A percentile compares a stretch with the other conserved stretches of the same genome.
Conservation (phyloP, 2,113 vertebrate species). For the Procavia capensis region DNA sequence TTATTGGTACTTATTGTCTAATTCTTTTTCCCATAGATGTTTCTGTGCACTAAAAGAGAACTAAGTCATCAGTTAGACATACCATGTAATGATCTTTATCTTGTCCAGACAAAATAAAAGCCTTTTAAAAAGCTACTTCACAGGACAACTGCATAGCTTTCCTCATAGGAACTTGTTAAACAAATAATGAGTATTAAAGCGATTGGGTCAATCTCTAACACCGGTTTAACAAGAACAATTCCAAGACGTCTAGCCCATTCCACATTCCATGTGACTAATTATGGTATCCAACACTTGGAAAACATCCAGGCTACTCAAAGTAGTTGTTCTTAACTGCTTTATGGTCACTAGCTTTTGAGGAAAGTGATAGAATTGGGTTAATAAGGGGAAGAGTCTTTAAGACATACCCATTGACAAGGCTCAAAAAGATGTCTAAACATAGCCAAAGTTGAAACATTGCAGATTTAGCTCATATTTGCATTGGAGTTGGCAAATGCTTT, state of each 20-base stretch:
- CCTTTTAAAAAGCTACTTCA: constrained; percentile 60
- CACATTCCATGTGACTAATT: constrained; percentile 67
- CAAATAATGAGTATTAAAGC: constrained; percentile 74
- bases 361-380: constrained; percentile 40
- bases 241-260: constrained; percentile 65
- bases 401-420: not conserved
- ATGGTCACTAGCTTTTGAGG: constrained; percentile 8
- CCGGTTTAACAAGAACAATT: constrained; percentile 64
- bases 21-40: constrained; percentile 71
- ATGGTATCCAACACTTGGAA: constrained; percentile 60
- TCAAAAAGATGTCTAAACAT: constrained; percentile 30
- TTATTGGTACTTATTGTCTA: constrained; percentile 68
- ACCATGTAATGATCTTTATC: constrained; percentile 70
- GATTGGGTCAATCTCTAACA: constrained; percentile 57
- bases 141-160: constrained; percentile 73
- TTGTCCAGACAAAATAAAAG: constrained; percentile 76
- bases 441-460: not conserved
- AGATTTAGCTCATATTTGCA: not conserved
- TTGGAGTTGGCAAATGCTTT: not conserved
- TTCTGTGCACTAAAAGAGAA: constrained; percentile 48
- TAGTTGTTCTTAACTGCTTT: constrained; percentile 52
- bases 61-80: constrained; percentile 71
- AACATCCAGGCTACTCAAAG: constrained; percentile 45
- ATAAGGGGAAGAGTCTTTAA: constrained; percentile 6
- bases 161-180: constrained; percentile 75